These are phyloP conservation scores for Aproaerema taeniolella DNA, from an alignment of 2,888 invertebrate species.

Conservation along the genomic window DNA sequence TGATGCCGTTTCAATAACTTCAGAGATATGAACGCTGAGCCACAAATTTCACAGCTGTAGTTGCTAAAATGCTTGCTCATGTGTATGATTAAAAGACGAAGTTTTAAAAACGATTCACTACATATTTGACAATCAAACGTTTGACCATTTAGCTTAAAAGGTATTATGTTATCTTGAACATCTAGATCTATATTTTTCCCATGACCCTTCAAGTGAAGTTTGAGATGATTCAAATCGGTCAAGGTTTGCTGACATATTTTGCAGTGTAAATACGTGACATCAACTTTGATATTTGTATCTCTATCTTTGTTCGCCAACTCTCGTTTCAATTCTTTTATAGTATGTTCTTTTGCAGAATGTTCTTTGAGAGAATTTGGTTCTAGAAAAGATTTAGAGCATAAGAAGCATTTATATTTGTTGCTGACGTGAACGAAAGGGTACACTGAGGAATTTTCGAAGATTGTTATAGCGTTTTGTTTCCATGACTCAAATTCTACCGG, in stretches of 20 bases:
- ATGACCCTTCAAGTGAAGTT: slow-evolving; percentile 45
- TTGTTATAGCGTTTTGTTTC: slow-evolving; percentile 44
- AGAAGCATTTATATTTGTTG: slow-evolving; percentile 54
- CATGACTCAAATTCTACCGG: slow-evolving; percentile 27
- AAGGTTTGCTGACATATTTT: slow-evolving; percentile 38
- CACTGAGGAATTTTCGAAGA: slow-evolving; percentile 49
- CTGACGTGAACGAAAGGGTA: slow-evolving; percentile 51
- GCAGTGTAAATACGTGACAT: slow-evolving; percentile 45
- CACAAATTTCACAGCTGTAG: slow-evolving; percentile 58
- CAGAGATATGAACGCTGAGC: slow-evolving; percentile 46
- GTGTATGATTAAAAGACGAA: slow-evolving; percentile 50
- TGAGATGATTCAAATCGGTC: slow-evolving; percentile 35
- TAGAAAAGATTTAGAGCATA: slow-evolving; percentile 38
- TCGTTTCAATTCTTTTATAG: slow-evolving; percentile 32
- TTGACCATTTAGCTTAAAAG: slow-evolving; percentile 46
- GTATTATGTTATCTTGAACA: slow-evolving; percentile 50
- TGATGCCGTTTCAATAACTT: slow-evolving; percentile 43
- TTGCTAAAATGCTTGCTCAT: slow-evolving; percentile 64
- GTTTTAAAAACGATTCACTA: slow-evolving; percentile 39
- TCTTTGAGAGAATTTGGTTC: neutral
- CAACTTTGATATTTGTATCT: slow-evolving; percentile 51
- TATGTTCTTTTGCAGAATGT: neutral
- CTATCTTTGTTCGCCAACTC: slow-evolving; percentile 39
- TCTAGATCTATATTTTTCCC: slow-evolving; percentile 38
- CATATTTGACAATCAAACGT: slow-evolving; percentile 53